Conservation (phyloP, 2,797 vertebrate genomes). For the Silurus aristotelis region DNA sequence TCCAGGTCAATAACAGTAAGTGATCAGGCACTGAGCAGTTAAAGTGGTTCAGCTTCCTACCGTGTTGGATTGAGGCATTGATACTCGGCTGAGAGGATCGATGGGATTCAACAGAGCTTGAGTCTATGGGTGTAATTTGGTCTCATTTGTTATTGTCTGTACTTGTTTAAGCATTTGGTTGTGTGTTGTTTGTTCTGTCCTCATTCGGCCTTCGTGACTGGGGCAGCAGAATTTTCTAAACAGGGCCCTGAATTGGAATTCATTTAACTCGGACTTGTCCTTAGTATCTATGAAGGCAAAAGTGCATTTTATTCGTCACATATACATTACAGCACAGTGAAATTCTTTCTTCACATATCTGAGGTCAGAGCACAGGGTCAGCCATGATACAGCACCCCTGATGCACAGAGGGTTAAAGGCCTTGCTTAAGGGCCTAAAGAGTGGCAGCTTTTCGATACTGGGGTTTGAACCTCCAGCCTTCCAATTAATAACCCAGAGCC, state of each 20-base stretch:
- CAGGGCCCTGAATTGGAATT: background rate
- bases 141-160: constrained; percentile 25
- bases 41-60: constrained; percentile 27
- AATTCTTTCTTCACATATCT: too few species aligned
- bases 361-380: too few species aligned
- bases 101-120: constrained; percentile 38
- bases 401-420: too few species aligned
- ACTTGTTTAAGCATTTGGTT: constrained; percentile 21
- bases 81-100: constrained; percentile 24
- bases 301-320: too few species aligned
- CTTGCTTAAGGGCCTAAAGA: too few species aligned
- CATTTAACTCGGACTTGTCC: background rate
- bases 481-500: too few species aligned
- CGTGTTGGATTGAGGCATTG: constrained; percentile 16
- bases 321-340: too few species aligned
- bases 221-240: background rate
- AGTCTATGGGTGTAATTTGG: constrained; percentile 17
- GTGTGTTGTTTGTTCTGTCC: background rate
- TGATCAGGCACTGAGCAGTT: constrained; percentile 38
- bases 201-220: background rate
- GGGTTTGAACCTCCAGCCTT: too few species aligned
- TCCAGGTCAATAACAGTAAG: constrained; percentile 41
- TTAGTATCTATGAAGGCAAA: background rate
- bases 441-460: too few species aligned
- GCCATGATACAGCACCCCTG: too few species aligned